phyloP scores from a whole-genome alignment of 2,797 vertebrate species.

The Peromyscus eremicus region DNA sequence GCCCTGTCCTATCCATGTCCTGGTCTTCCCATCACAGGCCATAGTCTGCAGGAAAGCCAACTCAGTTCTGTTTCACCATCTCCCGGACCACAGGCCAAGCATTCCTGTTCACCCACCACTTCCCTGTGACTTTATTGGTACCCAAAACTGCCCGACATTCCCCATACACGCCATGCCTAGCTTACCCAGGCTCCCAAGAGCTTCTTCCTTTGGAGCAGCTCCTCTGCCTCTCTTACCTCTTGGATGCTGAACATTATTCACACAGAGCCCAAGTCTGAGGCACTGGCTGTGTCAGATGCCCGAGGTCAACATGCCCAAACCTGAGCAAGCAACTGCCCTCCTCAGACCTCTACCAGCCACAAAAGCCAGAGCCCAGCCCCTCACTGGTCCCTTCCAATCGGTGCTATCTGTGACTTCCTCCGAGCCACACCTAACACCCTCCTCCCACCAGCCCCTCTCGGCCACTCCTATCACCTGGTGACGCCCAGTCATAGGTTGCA shows the following conservation, averaged over 20 bases:
- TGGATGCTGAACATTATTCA: neutral
- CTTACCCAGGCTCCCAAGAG: neutral
- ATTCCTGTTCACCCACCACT: neutral
- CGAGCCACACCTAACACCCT: neutral
- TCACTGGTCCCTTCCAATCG: neutral
- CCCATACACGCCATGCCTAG: accelerated
- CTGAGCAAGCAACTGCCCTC: slow-evolving; percentile 38
- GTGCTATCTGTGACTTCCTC: neutral
- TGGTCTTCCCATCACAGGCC: neutral
- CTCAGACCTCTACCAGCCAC: neutral
- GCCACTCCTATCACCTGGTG: neutral
- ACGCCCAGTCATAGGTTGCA: neutral
- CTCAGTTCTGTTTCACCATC: neutral
- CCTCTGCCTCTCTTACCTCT: neutral
- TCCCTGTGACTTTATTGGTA: neutral
- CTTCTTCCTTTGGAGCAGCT: neutral
- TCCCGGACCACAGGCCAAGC: neutral
- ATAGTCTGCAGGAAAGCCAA: neutral
- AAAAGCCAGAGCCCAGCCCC: neutral
- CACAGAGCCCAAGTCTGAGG: neutral
- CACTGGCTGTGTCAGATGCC: neutral
- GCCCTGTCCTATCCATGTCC: neutral
- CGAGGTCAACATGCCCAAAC: slow-evolving; percentile 4
- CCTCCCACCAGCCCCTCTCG: accelerated
- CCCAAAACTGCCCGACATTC: neutral